phyloP scores from a whole-genome alignment of 2,797 vertebrate species.

The Chaunax sp. region DNA sequence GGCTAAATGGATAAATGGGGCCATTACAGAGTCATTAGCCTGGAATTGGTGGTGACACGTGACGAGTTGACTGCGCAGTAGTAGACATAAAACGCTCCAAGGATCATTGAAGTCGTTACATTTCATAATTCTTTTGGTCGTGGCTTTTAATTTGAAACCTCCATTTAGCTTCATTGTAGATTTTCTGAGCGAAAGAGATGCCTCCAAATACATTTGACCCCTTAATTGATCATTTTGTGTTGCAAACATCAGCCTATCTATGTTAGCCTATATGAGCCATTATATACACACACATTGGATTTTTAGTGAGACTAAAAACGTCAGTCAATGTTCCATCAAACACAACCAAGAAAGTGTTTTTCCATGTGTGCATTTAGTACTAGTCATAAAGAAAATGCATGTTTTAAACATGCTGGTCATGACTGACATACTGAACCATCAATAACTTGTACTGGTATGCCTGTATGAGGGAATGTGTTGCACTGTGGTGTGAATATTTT shows the following conservation, averaged over 20 bases:
- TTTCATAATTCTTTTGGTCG: constrained; percentile 53
- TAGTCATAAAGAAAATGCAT: background rate
- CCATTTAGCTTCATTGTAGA: constrained; percentile 21
- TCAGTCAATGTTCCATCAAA: constrained; percentile 23
- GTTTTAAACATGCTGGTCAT: constrained; percentile 26
- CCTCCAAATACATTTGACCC: background rate
- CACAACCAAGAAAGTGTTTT: no score
- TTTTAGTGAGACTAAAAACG: constrained; percentile 20
- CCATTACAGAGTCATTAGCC: constrained; percentile 76
- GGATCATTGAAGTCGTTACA: constrained; percentile 50
- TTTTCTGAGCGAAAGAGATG: background rate
- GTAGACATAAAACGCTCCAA: constrained; percentile 56
- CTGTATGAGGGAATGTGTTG: no score
- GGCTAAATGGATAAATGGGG: constrained; percentile 78
- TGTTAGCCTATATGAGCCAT: background rate
- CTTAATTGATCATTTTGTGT: constrained; percentile 3
- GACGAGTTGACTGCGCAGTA: constrained; percentile 60
- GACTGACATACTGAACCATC: constrained; percentile 10
- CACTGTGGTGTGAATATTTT: background rate
- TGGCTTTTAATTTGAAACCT: constrained; percentile 56
- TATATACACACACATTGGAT: background rate
- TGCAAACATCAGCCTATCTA: background rate
- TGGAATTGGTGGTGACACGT: constrained; percentile 68
- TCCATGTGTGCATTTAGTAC: background rate
- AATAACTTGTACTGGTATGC: no score